Base-by-base conservation (phyloP, 2,888 invertebrate genomes). In the Drosophila hamatofila region DNA sequence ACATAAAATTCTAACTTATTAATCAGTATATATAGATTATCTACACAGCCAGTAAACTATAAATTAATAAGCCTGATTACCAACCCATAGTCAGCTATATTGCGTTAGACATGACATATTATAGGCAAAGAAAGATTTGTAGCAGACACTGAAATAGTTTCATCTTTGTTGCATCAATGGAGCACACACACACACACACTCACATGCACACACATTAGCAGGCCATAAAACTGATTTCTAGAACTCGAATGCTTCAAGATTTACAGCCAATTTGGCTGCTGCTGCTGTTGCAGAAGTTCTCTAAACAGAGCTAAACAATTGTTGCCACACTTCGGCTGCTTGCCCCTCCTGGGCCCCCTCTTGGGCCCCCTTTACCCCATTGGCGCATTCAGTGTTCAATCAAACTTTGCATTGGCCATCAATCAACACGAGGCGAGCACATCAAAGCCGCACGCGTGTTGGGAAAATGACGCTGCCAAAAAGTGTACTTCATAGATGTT, bases 381-480 rank as follows among this genome's bases (percentile, higher is more conserved):
- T 30, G 9, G 44, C 44, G 44, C 44, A 23, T 44, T 61, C 70
- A 48, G 79, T 69, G 81, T 86, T 88, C 83, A 86, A 83, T 83
- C 83, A 83, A 83, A 83, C 81, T 83, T 86, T 68, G 88, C 87
- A 83, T 72, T 66, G 67, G 62, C 89, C 75, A 86, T 83, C 83
- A 69, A 86, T 83, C 83, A 83, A 55, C 89, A 72, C 18, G 64
- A 37, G 61, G 21, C 49, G 54, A 72, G 66, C 86, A 83, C 83
- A 83, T 83, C 83, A 88, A 83, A 83, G 83, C 73, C 79, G 73
- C 58, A 63, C 41, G 72, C 62, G 27, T 65, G 70, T 58, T 67
- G 55, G 63, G 66, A 72, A 66, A 66, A 72, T 71, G 72, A 67
- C 56, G 72, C 65, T 72, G 85, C 79, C 75, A 81, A 75, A 74